Conservation (phyloP, 92 coral and sea anemone species). For the Epizoanthus illoricatus region DNA sequence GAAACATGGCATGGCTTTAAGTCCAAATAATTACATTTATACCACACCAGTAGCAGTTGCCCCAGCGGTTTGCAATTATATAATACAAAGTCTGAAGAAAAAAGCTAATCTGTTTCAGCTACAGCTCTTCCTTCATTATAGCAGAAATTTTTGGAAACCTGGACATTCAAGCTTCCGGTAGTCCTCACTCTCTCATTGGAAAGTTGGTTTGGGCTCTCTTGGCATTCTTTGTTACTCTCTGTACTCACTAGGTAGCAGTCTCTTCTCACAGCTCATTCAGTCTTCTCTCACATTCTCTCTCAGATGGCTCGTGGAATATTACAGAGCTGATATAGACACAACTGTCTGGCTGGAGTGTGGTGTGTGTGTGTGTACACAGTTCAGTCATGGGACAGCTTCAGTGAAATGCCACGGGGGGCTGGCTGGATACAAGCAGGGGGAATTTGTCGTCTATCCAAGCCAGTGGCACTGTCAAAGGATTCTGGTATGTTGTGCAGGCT, state of each 20-base stretch:
- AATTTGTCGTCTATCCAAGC: not conserved
- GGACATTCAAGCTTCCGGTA: not conserved
- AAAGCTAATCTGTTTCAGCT: too few species aligned
- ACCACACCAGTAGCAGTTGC: not conserved
- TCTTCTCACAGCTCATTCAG: constrained; percentile 34
- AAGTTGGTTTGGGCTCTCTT: not conserved
- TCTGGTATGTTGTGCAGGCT: not conserved
- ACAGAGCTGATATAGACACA: constrained; percentile 32
- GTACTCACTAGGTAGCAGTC: constrained; percentile 33
- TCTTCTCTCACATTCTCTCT: constrained; percentile 46
- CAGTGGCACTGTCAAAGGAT: not conserved
- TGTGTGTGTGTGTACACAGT: constrained; percentile 18
- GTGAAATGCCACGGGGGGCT: not conserved
- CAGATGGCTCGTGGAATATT: constrained; percentile 33
- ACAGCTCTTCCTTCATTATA: not conserved
- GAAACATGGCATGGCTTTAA: too few species aligned
- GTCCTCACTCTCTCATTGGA: not conserved
- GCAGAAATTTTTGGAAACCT: not conserved
- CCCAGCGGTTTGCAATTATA: not conserved
- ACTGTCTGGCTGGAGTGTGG: constrained; percentile 9
- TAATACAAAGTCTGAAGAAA: not conserved
- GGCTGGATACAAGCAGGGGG: not conserved
- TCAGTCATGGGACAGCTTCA: not conserved
- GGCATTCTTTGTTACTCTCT: not conserved
- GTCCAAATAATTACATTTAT: too few species aligned